phyloP scores from a whole-genome alignment of 2,113 vertebrate species.

The Cephalopholis sonnerati region DNA sequence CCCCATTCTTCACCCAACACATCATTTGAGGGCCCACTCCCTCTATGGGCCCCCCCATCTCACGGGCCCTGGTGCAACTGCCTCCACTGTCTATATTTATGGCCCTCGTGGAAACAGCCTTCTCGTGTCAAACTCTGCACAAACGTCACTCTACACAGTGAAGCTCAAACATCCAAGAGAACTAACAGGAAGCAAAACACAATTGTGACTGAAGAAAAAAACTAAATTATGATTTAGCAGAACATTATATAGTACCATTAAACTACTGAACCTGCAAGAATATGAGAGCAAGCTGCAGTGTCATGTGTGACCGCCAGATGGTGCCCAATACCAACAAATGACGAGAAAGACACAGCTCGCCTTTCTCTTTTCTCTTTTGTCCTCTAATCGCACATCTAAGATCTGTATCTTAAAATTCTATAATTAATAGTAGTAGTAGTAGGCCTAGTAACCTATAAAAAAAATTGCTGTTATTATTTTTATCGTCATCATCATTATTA shows the following conservation, averaged over 20 bases:
- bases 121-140: no score
- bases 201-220: not conserved
- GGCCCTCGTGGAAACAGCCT: no score
- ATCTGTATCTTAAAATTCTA: not conserved
- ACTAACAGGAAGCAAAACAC: not conserved
- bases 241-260: not conserved
- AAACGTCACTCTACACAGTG: no score
- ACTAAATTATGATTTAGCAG: not conserved
- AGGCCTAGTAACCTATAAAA: not conserved
- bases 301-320: slow-evolving; percentile 61
- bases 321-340: slow-evolving; percentile 65
- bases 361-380: not conserved
- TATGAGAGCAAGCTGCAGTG: not conserved
- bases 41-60: no score
- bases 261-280: not conserved
- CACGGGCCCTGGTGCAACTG: no score
- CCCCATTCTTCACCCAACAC: no score
- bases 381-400: not conserved
- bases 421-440: no score
- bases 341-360: not conserved
- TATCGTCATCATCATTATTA: not conserved
- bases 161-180: no score
- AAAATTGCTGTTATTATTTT: not conserved
- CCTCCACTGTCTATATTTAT: no score
- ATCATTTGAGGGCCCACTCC: no score